Conservation (phyloP, 2,113 vertebrate species). For the Neolamprologus ventralis region DNA sequence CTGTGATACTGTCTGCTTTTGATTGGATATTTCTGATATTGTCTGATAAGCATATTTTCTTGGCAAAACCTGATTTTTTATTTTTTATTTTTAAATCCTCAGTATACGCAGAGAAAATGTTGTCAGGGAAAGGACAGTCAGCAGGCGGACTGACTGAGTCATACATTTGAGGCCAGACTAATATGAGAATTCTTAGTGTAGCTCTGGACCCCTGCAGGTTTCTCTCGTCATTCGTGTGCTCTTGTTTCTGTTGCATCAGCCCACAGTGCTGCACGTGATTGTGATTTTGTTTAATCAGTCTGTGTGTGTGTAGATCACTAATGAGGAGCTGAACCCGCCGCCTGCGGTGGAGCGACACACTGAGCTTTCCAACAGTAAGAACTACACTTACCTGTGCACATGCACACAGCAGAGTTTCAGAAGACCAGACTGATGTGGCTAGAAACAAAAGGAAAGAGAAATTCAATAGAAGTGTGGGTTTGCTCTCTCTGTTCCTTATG, state of each 20-base stretch:
- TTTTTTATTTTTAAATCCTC: too few species aligned
- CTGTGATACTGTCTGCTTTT: not conserved
- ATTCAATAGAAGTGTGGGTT: not conserved
- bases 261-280: not conserved
- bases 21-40: not conserved
- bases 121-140: accelerated
- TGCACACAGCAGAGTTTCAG: not conserved
- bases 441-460: not conserved
- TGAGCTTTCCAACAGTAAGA: slow-evolving; percentile 71
- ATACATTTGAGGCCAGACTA: accelerated
- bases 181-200: not conserved
- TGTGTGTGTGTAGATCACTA: slow-evolving; percentile 65
- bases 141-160: not conserved
- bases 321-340: slow-evolving; percentile 79
- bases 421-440: not conserved
- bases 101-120: not conserved
- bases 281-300: not conserved
- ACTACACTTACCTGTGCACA: not conserved
- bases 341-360: slow-evolving; percentile 60
- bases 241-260: not conserved
- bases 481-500: not conserved
- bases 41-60: not conserved
- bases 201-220: not conserved
- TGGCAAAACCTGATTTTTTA: not conserved
- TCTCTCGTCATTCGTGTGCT: not conserved